phyloP scores from a whole-genome alignment of 2,113 vertebrate genomes.

The Saimiri boliviensis region DNA sequence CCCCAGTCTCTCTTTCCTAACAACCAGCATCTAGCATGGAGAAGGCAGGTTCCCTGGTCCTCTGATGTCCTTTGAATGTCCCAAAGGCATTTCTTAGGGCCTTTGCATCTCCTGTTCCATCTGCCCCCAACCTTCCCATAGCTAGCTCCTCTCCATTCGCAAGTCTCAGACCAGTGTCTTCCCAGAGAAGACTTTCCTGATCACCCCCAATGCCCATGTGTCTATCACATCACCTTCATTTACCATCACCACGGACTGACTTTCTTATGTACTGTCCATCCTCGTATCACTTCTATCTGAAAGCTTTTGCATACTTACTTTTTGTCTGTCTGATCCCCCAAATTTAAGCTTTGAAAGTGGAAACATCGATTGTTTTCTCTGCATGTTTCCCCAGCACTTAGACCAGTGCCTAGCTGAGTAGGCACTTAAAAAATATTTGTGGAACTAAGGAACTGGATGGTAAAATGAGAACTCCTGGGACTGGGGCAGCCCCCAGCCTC shows the following conservation, averaged over 20 bases:
- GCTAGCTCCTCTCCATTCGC: background rate
- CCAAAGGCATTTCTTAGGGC: background rate
- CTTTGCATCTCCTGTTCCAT: background rate
- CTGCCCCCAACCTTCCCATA: background rate
- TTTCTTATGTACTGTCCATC: background rate
- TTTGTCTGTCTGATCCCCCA: background rate
- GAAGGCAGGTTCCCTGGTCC: background rate
- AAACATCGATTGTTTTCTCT: background rate
- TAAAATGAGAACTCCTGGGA: background rate
- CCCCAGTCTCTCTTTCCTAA: background rate
- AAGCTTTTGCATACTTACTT: background rate
- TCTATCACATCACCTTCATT: background rate
- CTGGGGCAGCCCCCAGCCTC: background rate
- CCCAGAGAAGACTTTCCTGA: background rate
- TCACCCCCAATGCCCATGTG: fast-evolving
- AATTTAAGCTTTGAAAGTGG: background rate
- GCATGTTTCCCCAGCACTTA: background rate
- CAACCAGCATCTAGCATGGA: fast-evolving
- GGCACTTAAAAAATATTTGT: background rate
- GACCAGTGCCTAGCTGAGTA: background rate
- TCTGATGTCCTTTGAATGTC: background rate
- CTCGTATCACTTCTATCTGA: background rate
- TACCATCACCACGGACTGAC: background rate
- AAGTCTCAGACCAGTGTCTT: background rate
- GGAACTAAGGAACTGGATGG: background rate